Conservation (phyloP, 2,797 vertebrate species). For the Urosaurus nigricauda region DNA sequence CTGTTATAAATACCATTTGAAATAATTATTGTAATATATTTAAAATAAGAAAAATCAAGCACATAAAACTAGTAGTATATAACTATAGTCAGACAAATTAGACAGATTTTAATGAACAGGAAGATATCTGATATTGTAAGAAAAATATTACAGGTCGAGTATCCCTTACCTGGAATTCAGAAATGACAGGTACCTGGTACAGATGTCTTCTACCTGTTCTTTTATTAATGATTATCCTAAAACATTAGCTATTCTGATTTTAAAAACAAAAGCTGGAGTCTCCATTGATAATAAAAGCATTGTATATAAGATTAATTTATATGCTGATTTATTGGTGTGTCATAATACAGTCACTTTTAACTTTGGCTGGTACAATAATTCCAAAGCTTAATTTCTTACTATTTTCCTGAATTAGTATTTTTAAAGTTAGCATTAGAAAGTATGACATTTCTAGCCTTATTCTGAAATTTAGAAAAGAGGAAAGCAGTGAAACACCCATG, state of each 20-base stretch:
- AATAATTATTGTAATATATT: background rate
- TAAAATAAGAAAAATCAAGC: background rate
- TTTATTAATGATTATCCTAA: background rate
- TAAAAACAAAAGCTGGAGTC: background rate
- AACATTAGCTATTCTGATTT: background rate
- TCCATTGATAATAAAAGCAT: background rate
- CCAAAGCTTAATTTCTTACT: background rate
- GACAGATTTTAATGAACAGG: background rate
- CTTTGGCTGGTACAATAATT: background rate
- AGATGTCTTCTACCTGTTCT: background rate
- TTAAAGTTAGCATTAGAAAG: background rate
- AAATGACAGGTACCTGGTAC: background rate
- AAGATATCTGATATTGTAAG: background rate
- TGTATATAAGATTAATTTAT: background rate
- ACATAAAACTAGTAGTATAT: background rate
- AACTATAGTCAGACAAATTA: background rate
- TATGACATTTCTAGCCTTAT: background rate
- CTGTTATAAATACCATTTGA: background rate
- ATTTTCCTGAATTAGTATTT: background rate
- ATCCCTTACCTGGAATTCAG: too few relatives aligned
- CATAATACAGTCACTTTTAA: background rate
- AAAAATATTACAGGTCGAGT: background rate
- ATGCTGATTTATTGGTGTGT: background rate
- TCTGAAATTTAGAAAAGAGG: background rate
- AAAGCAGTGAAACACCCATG: background rate